phyloP scores from a whole-genome alignment of 2,888 invertebrate genomes.

The Dryadula phaetusa region DNA sequence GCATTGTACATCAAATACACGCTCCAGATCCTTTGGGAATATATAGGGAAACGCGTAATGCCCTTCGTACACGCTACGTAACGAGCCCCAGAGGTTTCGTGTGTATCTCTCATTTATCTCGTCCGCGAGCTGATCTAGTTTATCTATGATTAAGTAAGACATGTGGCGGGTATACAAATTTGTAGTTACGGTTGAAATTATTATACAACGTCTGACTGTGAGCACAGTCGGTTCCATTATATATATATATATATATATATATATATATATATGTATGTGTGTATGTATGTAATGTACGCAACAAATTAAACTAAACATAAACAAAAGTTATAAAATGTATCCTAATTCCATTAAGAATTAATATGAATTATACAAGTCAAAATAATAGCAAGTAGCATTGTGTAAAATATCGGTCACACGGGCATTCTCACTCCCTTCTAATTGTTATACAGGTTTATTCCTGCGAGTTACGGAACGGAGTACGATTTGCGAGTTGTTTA shows the following conservation, averaged over 20 bases:
- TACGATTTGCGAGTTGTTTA: too few relatives aligned
- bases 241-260: too few relatives aligned
- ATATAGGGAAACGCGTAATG: constrained; percentile 62
- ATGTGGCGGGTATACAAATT: too few relatives aligned
- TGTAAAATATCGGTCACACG: constrained; percentile 1
- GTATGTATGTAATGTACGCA: too few relatives aligned
- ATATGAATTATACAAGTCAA: neutral
- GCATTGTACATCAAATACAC: constrained; percentile 57
- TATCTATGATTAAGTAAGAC: constrained; percentile 56
- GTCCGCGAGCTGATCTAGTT: constrained; percentile 58
- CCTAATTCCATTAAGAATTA: neutral
- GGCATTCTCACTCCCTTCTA: constrained; percentile 8
- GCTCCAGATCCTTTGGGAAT: constrained; percentile 61
- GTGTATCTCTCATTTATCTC: constrained; percentile 51
- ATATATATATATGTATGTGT: too few relatives aligned
- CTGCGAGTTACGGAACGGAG: too few relatives aligned
- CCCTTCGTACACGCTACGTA: constrained; percentile 48
- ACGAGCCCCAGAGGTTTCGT: constrained; percentile 43
- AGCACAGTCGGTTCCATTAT: too few relatives aligned
- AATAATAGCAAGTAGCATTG: neutral
- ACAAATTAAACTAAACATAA: neutral
- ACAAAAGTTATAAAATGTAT: neutral
- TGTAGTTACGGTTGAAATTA: too few relatives aligned
- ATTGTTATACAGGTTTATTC: constrained; percentile 16
- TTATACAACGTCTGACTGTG: too few relatives aligned